Conservation (phyloP, 2,113 vertebrate species). For the Strix aluco region DNA sequence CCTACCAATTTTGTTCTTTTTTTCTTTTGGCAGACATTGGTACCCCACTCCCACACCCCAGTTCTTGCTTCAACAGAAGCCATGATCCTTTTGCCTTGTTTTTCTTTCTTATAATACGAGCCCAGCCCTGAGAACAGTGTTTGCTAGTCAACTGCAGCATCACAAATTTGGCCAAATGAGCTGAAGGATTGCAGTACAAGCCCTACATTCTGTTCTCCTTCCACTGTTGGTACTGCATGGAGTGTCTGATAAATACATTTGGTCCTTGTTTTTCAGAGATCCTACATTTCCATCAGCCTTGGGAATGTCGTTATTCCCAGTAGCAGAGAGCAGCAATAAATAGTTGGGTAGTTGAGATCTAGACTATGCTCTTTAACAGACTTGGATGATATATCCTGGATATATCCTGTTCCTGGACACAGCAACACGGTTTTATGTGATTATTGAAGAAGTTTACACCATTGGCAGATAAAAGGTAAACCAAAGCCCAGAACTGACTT, state of each 20-base stretch:
- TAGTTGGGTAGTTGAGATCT: neutral
- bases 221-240: neutral
- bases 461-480: slow-evolving; percentile 8
- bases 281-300: neutral
- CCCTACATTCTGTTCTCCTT: neutral
- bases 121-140: neutral
- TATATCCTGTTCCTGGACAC: neutral
- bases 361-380: neutral
- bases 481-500: slow-evolving; percentile 27
- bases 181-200: neutral
- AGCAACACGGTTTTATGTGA: neutral
- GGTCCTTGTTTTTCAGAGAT: neutral
- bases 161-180: neutral
- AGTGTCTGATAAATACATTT: neutral
- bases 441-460: neutral
- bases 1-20: slow-evolving; percentile 51
- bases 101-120: slow-evolving; percentile 38
- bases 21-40: slow-evolving; percentile 40
- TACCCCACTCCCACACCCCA: slow-evolving; percentile 30
- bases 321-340: neutral
- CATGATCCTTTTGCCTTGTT: slow-evolving; percentile 44
- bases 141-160: neutral
- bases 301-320: neutral
- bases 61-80: slow-evolving; percentile 54
- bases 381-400: neutral